Conservation (phyloP, 2,113 vertebrate genomes). For the Myanophis thanlyinensis region DNA sequence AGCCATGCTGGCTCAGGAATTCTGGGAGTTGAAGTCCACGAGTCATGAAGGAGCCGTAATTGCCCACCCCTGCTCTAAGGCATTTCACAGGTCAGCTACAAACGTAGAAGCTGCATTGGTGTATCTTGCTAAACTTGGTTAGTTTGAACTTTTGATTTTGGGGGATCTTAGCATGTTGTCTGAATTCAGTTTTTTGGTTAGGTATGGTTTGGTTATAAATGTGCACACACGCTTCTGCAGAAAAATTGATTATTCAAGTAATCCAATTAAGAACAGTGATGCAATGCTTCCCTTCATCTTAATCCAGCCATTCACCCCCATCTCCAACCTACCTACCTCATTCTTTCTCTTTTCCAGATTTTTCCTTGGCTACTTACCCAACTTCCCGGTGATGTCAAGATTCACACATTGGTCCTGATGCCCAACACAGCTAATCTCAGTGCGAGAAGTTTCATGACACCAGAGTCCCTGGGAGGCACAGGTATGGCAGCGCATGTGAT, state of each 20-base stretch:
- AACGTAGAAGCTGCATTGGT: neutral
- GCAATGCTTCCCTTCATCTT: neutral
- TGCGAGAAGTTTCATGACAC: conserved; percentile 21
- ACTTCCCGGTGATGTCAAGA: neutral
- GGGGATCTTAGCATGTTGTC: neutral
- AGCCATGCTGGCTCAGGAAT: too few relatives aligned
- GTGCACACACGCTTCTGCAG: neutral
- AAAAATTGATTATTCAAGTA: neutral
- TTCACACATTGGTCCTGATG: conserved; percentile 16
- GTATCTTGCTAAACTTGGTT: neutral
- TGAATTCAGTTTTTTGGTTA: neutral
- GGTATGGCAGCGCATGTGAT: conserved; percentile 24
- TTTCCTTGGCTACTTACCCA: neutral
- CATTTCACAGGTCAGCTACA: neutral
- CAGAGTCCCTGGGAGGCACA: conserved; percentile 18
- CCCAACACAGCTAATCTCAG: conserved; percentile 10
- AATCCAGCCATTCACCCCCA: too few relatives aligned
- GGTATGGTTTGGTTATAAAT: neutral
- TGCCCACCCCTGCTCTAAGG: too few relatives aligned
- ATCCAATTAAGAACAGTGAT: neutral
- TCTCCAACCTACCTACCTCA: neutral
- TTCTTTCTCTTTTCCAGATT: neutral
- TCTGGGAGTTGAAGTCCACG: too few relatives aligned
- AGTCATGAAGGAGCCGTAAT: too few relatives aligned
- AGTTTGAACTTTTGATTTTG: neutral